Conservation (phyloP, 2,888 invertebrate species). For the Chelonus formosanus region DNA sequence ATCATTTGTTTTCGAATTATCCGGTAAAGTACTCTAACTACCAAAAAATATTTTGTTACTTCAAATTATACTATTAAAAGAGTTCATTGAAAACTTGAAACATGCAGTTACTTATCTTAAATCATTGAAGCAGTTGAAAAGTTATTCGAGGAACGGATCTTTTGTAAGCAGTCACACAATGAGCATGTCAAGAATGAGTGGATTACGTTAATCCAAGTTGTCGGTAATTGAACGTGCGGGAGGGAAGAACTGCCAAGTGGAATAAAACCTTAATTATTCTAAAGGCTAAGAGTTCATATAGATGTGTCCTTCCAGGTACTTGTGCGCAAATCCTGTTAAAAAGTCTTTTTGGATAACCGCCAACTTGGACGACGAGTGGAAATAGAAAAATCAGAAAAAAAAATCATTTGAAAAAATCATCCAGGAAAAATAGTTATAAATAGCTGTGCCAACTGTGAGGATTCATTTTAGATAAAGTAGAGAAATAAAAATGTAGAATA, state of each 20-base stretch:
- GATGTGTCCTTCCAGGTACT: slow-evolving; percentile 3
- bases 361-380: not conserved
- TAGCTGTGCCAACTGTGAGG: slow-evolving; percentile 14
- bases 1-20: no score
- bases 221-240: slow-evolving; percentile 2
- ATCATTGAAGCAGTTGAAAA: no score
- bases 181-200: slow-evolving; percentile 6
- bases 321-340: slow-evolving; percentile 14
- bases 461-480: not conserved
- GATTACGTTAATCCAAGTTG: slow-evolving; percentile 15
- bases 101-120: no score
- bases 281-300: slow-evolving; percentile 7
- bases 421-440: not conserved
- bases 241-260: slow-evolving; percentile 11
- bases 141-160: not conserved
- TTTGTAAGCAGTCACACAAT: not conserved
- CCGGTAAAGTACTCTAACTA: no score
- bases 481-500: no score
- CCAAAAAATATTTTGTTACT: no score
- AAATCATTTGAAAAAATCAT: slow-evolving; percentile 25
- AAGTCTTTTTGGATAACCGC: slow-evolving; percentile 16
- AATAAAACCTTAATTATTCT: slow-evolving; percentile 26
- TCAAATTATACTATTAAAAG: no score
- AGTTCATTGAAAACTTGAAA: no score
- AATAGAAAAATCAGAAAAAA: slow-evolving; percentile 1